Conservation (phyloP, 2,113 vertebrate species). For the Isichthys henryi region DNA sequence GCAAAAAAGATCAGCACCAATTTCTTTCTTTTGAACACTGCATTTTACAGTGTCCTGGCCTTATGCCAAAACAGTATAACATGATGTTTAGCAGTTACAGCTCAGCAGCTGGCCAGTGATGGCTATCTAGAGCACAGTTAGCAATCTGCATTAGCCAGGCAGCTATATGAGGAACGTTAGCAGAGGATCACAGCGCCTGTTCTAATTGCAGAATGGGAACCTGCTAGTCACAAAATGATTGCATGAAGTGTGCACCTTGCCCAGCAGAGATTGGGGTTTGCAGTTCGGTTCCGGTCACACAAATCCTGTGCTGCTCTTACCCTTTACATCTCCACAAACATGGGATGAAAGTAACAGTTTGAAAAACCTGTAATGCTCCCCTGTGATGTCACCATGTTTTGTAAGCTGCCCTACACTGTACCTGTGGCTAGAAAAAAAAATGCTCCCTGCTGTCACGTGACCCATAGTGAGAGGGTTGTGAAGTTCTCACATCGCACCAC, state of each 20-base stretch:
- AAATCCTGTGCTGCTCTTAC: background rate
- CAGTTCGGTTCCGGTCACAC: background rate
- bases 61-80: background rate
- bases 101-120: background rate
- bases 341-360: background rate
- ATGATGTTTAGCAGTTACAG: background rate
- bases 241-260: background rate
- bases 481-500: background rate
- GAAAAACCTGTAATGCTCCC: background rate
- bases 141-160: background rate
- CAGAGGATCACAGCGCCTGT: background rate
- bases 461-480: background rate
- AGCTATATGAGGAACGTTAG: background rate
- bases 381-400: background rate
- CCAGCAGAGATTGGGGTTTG: background rate
- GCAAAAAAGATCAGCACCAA: background rate
- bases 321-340: background rate
- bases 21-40: background rate
- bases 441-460: background rate
- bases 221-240: background rate
- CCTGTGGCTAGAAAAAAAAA: background rate
- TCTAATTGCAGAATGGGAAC: background rate
- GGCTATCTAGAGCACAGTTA: background rate
- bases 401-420: background rate
- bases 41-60: background rate